Evolutionary conservation across 2,797 vertebrate genomes (phyloP), one percentile per base, ranked within the genome.

Genomic region (Buphagus erythrorhynchus): DNA sequence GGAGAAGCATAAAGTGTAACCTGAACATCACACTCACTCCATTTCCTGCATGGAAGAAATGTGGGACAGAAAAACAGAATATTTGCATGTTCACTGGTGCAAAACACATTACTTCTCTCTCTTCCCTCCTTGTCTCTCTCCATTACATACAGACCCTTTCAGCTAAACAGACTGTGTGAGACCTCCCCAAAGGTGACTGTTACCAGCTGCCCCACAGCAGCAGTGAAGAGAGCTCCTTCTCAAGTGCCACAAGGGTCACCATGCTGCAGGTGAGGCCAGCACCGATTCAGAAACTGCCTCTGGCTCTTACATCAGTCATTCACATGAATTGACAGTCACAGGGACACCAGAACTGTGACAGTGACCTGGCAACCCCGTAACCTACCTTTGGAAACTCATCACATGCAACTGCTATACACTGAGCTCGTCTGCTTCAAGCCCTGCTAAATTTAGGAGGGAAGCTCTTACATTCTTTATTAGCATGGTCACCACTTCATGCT

Each of bases 281-380:
- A 8, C 26, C 16, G 7, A 33, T 59, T 10, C 9, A 62, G 40
- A 69, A 51, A 29, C 66, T 89, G 62, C 58, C 57, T 73, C 76
- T 91, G 51, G 65, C 55, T 84, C 26, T 78, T 51, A 10, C 0
- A 3, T 83, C 4, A 2, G n/a, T 35, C 59, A 33, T 10, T 46
- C 78, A 46, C 46, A 29, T 0, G 1, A 55, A 29, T 0, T 6
- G 5, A 10, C 10, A 40, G 61, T 33, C 45, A 21, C 25, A 57
- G 31, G 10, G 52, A 63, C 29, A 45, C 21, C 0, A 0, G 17
- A 68, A 78, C 35, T 2, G 2, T 63, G 80, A 82, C 46, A 74
- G 68, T 35, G 49, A 66, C 69, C 49, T 94, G 72, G 45, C 69
- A 95, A 75, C 58, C 25, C 54, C 71, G 26, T 58, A 82, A 79